Conservation (phyloP, 2,888 invertebrate species). For the Ryuthela nishihirai region DNA sequence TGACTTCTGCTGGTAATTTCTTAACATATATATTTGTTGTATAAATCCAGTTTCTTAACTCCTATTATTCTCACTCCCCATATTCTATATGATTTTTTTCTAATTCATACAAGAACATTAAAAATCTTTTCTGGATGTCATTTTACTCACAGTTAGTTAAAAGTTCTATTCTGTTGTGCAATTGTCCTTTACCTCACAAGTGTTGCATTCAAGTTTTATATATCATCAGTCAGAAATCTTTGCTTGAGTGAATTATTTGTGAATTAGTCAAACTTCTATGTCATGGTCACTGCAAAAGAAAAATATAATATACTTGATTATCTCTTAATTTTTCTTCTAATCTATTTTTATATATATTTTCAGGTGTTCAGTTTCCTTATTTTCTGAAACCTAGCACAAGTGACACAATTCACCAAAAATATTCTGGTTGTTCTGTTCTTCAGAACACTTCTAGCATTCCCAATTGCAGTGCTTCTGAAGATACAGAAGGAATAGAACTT, state of each 20-base stretch:
- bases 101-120: no score
- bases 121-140: not conserved
- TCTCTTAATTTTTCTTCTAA: not conserved
- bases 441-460: slow-evolving; percentile 9
- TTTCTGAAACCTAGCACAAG: slow-evolving; percentile 29
- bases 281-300: not conserved
- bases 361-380: slow-evolving; percentile 27
- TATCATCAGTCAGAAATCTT: no score
- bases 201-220: not conserved
- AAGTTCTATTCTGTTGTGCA: not conserved
- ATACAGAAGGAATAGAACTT: slow-evolving; percentile 30
- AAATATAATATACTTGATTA: not conserved
- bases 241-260: no score
- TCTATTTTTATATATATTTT: not conserved
- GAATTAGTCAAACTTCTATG: no score
- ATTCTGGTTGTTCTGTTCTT: slow-evolving; percentile 12
- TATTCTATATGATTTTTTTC: no score
- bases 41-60: no score
- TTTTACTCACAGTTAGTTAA: not conserved
- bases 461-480: not conserved
- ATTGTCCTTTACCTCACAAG: not conserved
- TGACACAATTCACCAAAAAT: slow-evolving; percentile 15
- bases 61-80: no score
- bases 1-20: no score
- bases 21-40: no score